phyloP scores from a whole-genome alignment of 2,888 invertebrate genomes.

The Aleiodes alternator region DNA sequence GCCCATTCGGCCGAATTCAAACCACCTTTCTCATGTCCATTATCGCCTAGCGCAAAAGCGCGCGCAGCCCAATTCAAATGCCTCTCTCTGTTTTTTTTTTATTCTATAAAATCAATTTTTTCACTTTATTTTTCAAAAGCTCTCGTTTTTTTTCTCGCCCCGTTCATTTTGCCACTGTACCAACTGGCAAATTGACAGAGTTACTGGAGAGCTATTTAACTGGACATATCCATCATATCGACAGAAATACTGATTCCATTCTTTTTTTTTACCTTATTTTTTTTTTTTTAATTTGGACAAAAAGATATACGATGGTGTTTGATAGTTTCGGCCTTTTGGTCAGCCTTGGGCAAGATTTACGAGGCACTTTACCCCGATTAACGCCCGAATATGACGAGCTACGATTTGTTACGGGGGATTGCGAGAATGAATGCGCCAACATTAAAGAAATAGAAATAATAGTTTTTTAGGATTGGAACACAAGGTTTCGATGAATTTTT shows the following conservation, averaged over 20 bases:
- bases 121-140: slow-evolving; percentile 3
- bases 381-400: slow-evolving; percentile 51
- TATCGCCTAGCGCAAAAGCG: slow-evolving; percentile 63
- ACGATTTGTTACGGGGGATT: slow-evolving; percentile 32
- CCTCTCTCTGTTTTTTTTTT: background rate
- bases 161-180: background rate
- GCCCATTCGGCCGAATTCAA: slow-evolving; percentile 72
- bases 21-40: slow-evolving; percentile 72
- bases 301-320: slow-evolving; percentile 37
- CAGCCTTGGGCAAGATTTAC: slow-evolving; percentile 53
- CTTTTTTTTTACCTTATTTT: slow-evolving; percentile 19
- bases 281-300: background rate
- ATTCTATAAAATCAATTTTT: background rate
- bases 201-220: slow-evolving; percentile 22
- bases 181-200: slow-evolving; percentile 38
- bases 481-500: no score
- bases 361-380: slow-evolving; percentile 55
- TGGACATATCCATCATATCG: slow-evolving; percentile 41
- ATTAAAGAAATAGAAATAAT: background rate
- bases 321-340: slow-evolving; percentile 44
- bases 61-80: slow-evolving; percentile 45
- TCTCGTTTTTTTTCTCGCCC: background rate
- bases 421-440: background rate
- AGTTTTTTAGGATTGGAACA: no score
- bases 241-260: slow-evolving; percentile 11